Evolutionary conservation across 2,888 invertebrate species (phyloP).

Genomic region (Shargacucullia verbasci): DNA sequence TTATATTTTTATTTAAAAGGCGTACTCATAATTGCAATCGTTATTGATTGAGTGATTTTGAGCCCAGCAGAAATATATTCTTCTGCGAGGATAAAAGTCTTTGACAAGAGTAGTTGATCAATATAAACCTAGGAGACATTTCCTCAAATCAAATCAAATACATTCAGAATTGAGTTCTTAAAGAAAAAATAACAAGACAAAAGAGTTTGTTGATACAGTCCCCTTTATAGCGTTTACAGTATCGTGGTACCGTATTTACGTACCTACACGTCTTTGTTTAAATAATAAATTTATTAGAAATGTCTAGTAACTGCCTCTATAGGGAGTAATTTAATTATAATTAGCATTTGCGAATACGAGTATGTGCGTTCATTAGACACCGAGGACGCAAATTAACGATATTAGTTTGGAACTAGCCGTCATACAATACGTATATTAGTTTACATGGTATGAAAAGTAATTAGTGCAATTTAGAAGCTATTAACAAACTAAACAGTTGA

Average conservation of each 20-base stretch:
- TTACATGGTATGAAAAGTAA: constrained; percentile 17
- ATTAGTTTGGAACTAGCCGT: constrained; percentile 16
- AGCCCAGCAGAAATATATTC: too few species aligned
- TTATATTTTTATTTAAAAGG: constrained; percentile 1
- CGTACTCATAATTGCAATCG: too few species aligned
- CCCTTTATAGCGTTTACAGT: constrained; percentile 12
- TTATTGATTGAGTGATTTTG: too few species aligned
- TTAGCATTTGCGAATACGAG: constrained; percentile 17
- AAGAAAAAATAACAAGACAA: constrained; percentile 16
- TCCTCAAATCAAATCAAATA: too few species aligned
- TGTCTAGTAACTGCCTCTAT: constrained; percentile 16
- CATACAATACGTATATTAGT: constrained; percentile 9
- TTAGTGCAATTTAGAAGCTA: constrained; percentile 4
- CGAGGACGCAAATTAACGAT: constrained; percentile 39
- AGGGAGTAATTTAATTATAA: constrained; percentile 34
- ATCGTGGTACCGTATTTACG: constrained; percentile 3
- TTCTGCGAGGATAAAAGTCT: too few species aligned
- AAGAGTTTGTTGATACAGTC: constrained; percentile 25
- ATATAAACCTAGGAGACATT: too few species aligned
- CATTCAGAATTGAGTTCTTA: constrained; percentile 2
- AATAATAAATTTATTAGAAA: constrained; percentile 27
- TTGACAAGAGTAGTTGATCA: too few species aligned
- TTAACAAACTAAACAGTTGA: not conserved
- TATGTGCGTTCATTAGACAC: constrained; percentile 27
- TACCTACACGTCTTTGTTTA: constrained; percentile 20